A percentile compares a stretch with the other conserved stretches of the same genome.
Evolutionary conservation across 2,797 vertebrate species (phyloP).

Genomic region (Paguma larvata): DNA sequence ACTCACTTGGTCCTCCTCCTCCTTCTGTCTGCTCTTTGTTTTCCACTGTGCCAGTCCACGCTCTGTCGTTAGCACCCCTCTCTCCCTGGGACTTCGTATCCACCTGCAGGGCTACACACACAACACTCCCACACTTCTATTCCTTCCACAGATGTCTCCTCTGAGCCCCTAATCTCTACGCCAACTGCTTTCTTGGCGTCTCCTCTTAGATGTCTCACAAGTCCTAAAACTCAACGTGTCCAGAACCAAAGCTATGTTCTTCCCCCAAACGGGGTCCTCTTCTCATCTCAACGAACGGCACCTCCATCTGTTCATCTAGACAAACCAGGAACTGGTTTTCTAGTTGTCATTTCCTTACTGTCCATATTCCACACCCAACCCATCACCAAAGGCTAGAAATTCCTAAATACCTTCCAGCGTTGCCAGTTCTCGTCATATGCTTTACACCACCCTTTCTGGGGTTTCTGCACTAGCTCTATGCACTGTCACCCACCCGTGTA

Average conservation of each 20-base stretch:
- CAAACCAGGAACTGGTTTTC: background rate
- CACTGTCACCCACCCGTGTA: background rate
- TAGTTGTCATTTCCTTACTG: too few species aligned
- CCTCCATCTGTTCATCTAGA: background rate
- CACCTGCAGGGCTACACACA: accelerated
- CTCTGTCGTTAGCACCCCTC: background rate
- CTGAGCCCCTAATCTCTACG: background rate
- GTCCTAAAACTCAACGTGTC: background rate
- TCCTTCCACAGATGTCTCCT: background rate
- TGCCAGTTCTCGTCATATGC: background rate
- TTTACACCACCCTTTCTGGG: background rate
- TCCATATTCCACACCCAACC: background rate
- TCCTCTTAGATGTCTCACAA: background rate
- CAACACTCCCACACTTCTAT: background rate
- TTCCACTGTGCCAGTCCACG: background rate
- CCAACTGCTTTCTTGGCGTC: background rate
- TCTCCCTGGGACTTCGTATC: background rate
- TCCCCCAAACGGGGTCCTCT: background rate
- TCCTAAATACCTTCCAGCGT: background rate
- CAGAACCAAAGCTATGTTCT: background rate
- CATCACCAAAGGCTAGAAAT: background rate
- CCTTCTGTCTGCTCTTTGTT: background rate
- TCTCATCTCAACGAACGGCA: background rate
- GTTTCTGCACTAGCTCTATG: background rate
- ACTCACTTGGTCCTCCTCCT: background rate